A percentile compares a stretch with the other conserved stretches of the same genome.
phyloP scores from a whole-genome alignment of 1,140 invertebrate genomes.

The Penaeus chinensis region DNA sequence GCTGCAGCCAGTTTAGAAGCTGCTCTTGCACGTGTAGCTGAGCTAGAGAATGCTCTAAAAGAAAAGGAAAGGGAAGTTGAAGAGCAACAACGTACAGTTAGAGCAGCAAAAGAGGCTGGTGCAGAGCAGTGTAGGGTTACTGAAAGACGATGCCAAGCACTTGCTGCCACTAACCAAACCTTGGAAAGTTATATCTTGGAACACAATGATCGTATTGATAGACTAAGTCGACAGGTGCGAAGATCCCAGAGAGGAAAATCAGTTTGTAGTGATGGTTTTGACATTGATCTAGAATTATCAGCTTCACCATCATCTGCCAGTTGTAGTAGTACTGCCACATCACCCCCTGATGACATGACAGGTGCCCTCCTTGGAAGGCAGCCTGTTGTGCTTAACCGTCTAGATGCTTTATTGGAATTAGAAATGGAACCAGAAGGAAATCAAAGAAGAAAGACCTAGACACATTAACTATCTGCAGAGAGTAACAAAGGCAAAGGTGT shows the following conservation, averaged over 20 bases:
- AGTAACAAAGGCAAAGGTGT: not conserved
- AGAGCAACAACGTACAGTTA: constrained; percentile 22
- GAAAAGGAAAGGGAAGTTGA: constrained; percentile 43
- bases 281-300: constrained; percentile 48
- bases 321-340: constrained; percentile 20
- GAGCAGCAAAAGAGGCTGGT: constrained; percentile 32
- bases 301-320: constrained; percentile 46
- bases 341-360: constrained; percentile 22
- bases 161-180: constrained; percentile 41
- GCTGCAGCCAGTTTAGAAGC: constrained; percentile 31
- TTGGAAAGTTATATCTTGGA: constrained; percentile 40
- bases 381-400: constrained; percentile 32
- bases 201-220: constrained; percentile 46
- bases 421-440: constrained; percentile 33
- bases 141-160: constrained; percentile 47
- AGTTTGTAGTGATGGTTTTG: constrained; percentile 55
- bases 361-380: constrained; percentile 37
- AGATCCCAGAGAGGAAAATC: constrained; percentile 51
- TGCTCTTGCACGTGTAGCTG: constrained; percentile 17
- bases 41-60: constrained; percentile 19
- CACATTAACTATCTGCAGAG: not conserved
- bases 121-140: constrained; percentile 45
- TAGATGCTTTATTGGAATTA: constrained; percentile 46
- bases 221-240: constrained; percentile 33
- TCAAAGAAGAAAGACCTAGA: constrained; percentile 37